These are phyloP conservation scores for Ellobium chinense DNA, from an alignment of 2,888 invertebrate genomes.

Conservation along the genomic window DNA sequence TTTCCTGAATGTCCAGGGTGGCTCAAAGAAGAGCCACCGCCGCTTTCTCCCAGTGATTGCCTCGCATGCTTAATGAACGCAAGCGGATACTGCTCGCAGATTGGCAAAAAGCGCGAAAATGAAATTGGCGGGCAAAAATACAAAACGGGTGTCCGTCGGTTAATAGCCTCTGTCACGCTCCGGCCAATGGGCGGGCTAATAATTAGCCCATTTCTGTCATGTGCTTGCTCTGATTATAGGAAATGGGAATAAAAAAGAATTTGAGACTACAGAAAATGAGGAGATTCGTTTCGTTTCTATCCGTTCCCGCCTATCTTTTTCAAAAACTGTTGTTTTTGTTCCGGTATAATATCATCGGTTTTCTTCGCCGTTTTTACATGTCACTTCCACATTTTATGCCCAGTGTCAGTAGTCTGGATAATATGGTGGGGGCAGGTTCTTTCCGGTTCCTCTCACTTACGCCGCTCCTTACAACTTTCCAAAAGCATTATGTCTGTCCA, in stretches of 20 bases:
- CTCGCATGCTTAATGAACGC: conserved; percentile 46
- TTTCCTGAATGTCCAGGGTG: conserved; percentile 41
- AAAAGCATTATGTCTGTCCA: too few species aligned
- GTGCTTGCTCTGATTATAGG: background rate
- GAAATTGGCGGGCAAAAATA: conserved; percentile 40
- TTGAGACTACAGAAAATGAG: background rate
- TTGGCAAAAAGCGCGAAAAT: conserved; percentile 33
- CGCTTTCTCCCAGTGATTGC: conserved; percentile 41
- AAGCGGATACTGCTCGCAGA: conserved; percentile 36
- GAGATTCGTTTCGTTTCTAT: too few species aligned
- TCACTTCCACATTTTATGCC: too few species aligned
- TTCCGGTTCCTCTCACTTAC: too few species aligned
- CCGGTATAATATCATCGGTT: too few species aligned
- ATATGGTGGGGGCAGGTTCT: too few species aligned
- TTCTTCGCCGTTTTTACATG: too few species aligned
- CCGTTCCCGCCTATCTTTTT: too few species aligned
- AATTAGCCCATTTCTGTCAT: conserved; percentile 31
- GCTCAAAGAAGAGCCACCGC: conserved; percentile 39
- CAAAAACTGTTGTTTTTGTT: too few species aligned
- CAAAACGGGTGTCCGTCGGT: conserved; percentile 1
- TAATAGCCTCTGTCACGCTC: conserved; percentile 30
- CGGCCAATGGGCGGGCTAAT: conserved; percentile 6
- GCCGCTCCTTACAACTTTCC: too few species aligned
- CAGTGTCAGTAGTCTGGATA: too few species aligned
- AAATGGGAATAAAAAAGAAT: background rate